Evolutionary conservation across 2,888 invertebrate species (phyloP).

Genomic region (Hypolimnas misippus): DNA sequence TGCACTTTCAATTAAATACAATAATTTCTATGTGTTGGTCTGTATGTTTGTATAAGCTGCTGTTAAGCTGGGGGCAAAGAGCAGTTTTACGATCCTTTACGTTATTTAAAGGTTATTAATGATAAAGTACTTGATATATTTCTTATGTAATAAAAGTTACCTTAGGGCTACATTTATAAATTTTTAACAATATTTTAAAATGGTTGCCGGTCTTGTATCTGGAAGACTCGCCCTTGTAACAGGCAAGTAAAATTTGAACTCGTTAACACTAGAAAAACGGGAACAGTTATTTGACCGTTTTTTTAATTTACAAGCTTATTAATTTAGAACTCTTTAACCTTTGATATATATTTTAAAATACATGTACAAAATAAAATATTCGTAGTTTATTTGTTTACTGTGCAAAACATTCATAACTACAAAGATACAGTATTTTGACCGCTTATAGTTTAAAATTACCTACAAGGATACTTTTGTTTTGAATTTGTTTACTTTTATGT

Average conservation of each 20-base stretch:
- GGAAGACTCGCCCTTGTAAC: slow-evolving; percentile 75
- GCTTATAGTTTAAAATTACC: too few relatives aligned
- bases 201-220: slow-evolving; percentile 68
- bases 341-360: too few relatives aligned
- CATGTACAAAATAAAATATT: too few relatives aligned
- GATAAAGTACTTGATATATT: too few relatives aligned
- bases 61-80: slow-evolving; percentile 19
- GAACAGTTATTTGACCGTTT: too few relatives aligned
- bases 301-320: too few relatives aligned
- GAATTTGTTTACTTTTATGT: too few relatives aligned
- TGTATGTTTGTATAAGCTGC: background rate
- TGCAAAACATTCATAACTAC: too few relatives aligned
- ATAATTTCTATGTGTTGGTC: background rate
- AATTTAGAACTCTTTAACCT: too few relatives aligned
- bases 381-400: too few relatives aligned
- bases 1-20: background rate
- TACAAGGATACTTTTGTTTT: too few relatives aligned
- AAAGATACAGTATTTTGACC: too few relatives aligned
- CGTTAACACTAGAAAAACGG: background rate
- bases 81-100: slow-evolving; percentile 6
- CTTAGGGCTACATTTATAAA: background rate
- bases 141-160: slow-evolving; percentile 13
- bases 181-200: slow-evolving; percentile 43
- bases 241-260: slow-evolving; percentile 52
- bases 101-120: slow-evolving; percentile 12